These are phyloP conservation scores for Melanocharis versteri DNA, from an alignment of 2,113 vertebrate species.

Conservation along the genomic window DNA sequence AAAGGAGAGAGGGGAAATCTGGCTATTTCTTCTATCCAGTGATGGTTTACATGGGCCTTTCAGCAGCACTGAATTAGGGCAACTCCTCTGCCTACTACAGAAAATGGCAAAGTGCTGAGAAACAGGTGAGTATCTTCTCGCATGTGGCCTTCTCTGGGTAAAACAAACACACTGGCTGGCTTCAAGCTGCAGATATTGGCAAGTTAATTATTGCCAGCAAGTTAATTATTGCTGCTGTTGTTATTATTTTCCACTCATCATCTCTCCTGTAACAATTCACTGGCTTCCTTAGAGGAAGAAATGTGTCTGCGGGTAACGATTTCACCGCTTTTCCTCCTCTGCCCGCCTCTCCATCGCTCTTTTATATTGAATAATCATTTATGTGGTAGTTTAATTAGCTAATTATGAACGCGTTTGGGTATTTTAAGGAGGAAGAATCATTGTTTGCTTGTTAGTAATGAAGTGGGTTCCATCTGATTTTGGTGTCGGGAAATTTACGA, in stretches of 20 bases:
- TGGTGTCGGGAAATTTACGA: conserved; percentile 22
- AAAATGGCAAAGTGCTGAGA: background rate
- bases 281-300: background rate
- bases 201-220: background rate
- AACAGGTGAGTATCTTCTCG: background rate
- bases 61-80: background rate
- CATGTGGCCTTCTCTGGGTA: background rate
- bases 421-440: conserved; percentile 47
- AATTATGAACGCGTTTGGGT: conserved; percentile 42
- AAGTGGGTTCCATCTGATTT: conserved; percentile 55
- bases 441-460: conserved; percentile 58
- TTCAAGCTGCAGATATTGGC: background rate
- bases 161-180: background rate
- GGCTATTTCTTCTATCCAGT: background rate
- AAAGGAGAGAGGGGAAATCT: background rate
- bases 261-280: background rate
- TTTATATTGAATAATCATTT: conserved; percentile 56
- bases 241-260: conserved; percentile 8
- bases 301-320: background rate
- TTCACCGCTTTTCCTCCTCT: conserved; percentile 1
- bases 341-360: background rate
- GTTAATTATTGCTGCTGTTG: conserved; percentile 22
- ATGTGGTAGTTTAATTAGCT: conserved; percentile 60
- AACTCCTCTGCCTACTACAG: background rate
- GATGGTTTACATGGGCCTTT: background rate